Evolutionary conservation across 1,140 invertebrate species (phyloP), one percentile per base, ranked within the genome.

Genomic region (Macrotrachela quadricornifera): DNA sequence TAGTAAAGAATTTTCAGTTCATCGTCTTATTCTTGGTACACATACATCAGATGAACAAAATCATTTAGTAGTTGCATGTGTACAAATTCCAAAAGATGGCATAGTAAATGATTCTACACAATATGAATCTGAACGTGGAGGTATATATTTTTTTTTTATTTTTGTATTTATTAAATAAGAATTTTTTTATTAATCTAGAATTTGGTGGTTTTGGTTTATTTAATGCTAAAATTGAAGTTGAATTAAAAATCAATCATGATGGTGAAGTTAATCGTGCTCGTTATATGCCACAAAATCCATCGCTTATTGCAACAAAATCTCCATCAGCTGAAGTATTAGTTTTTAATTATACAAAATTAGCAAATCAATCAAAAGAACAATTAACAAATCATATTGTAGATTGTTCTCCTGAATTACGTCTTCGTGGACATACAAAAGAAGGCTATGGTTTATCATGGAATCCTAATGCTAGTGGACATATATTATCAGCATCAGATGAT

Each of bases 41-140:
- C 94, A 99, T 67, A 99, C 94, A 56, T 96, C 90, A 2, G 94
- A 99, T 72, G 94, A 99, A 73, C 92, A 99, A 67, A 99, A 99
- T 71, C 94, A 99, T 71, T 72, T 99, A 42, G 71, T 99, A 3
- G 97, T 99, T 61, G 92, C 91, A 14, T 95, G 87, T 69, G 88
- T 99, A 39, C 87, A 97, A 63, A 73, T 99, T 18, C 94, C 92
- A 0, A 97, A 94, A 71, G 91, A 97, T 73, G 49, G 42, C 12
- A 48, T 16, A 12, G 37, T 46, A 17, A 45, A 40, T 71, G 94
- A 99, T 76, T 90, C 91, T 14, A 91, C 88, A 50, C 90, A 96
- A 70, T 99, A 99, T 73, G 90, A 96, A 63, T 90, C 87, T 72
- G 91, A 96, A 62, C 94, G 92, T 71, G 90, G 67, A 46, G 16